Evolutionary conservation across 2,113 vertebrate species (phyloP), one percentile per base, ranked within the genome.

Genomic region (Brevimyrus niger): DNA sequence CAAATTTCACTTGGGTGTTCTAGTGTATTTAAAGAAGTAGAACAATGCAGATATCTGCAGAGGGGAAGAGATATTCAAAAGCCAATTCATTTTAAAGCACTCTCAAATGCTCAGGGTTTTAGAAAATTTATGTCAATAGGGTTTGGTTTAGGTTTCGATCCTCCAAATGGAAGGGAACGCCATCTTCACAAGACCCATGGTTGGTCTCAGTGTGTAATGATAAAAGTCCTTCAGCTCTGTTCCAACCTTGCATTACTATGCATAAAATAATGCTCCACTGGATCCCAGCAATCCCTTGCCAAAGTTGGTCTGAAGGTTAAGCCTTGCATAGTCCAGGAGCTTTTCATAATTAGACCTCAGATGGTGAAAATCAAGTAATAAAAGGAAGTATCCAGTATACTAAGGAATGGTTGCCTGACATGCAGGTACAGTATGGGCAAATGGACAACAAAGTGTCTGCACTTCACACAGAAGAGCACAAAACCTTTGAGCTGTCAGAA

Each of bases 1-100:
- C 91, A 89, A 73, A 92, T 92, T 55, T 76, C 1, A 83, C 31
- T 65, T 89, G 38, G 55, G 89, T 35, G 82, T 50, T 88, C 82
- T 73, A 86, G 84, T 88, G 90, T 84, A 38, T 89, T 91, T 88
- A 88, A 90, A 90, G 90, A 38, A 90, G 73, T 53, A 89, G 87
- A 89, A 90, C 85, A 91, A 89, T 88, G 80, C 55, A 55, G 69
- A 69, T 53, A 85, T 38, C 80, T 38, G 69, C 13, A 89, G 88
- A 82, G 35, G 35, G 35, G 90, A 47, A 44, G 19, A 8, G 42
- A 88, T 51, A 46, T 31, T 80, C 19, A 88, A 27, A 80, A 35
- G n/a, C 27, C 38, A 46, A 35, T 88, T 82, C 47, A 61, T 19
- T 89, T 58, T 65, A 89, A 51, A 61, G 53, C 44, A 47, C 69